Percentiles rank a stretch among this genome's conserved stretches.
phyloP scores from a whole-genome alignment of 2,113 vertebrate genomes.

The Clarias macrocephalus region DNA sequence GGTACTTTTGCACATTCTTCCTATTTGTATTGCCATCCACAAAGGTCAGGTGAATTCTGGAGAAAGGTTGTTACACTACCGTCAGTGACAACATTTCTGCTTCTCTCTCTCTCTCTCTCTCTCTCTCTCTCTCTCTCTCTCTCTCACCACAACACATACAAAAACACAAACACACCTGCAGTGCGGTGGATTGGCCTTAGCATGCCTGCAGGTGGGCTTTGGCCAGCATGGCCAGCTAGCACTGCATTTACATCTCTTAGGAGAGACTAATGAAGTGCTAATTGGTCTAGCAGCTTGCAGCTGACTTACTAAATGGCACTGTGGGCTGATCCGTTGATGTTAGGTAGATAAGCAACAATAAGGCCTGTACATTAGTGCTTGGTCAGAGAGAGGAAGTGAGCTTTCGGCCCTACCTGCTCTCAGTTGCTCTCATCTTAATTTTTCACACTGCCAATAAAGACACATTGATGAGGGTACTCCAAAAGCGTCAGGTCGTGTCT shows the following conservation, averaged over 20 bases:
- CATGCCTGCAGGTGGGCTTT: conserved; percentile 44
- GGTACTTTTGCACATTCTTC: not conserved
- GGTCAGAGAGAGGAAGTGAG: conserved; percentile 31
- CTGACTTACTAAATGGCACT: conserved; percentile 41
- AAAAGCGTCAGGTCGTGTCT: conserved; percentile 23
- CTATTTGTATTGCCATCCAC: not conserved
- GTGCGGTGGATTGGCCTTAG: conserved; percentile 33
- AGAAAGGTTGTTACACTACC: not conserved
- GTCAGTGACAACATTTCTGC: not conserved
- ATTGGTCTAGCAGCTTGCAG: conserved; percentile 55
- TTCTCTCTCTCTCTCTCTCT: not conserved
- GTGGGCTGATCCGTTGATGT: conserved; percentile 48
- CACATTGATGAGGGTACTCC: conserved; percentile 26
- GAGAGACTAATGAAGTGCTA: conserved; percentile 60
- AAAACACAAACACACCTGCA: conserved; percentile 35
- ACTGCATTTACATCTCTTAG: conserved; percentile 64
- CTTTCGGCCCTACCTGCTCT: conserved; percentile 23
- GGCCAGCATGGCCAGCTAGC: conserved; percentile 49
- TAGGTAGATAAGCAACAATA: conserved; percentile 51
- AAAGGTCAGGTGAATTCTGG: not conserved
- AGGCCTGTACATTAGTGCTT: conserved; percentile 39
- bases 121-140: not conserved
- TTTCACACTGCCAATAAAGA: conserved; percentile 9
- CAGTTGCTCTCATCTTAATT: conserved; percentile 13
- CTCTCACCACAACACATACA: not conserved